Evolutionary conservation across 2,113 vertebrate species (phyloP), one percentile per base, ranked within the genome.

Genomic region (Clupea harengus): DNA sequence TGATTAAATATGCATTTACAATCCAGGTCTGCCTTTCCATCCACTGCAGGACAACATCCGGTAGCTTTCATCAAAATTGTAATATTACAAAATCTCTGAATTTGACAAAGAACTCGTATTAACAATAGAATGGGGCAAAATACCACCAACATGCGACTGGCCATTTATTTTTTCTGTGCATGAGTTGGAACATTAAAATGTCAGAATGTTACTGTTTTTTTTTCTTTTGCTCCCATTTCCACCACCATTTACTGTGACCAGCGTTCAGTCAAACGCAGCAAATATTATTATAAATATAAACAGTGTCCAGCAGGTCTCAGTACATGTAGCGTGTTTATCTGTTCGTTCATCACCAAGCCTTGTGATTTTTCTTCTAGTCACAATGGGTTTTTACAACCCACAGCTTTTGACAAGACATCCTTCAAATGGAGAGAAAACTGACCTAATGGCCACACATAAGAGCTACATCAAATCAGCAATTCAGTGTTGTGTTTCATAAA

Each of bases 401-500:
- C 72, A 18, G 72, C 28, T 78, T 78, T 39, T 78, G 72, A 78
- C 72, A 32, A 78, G 13, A 78, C 28, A 78, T 78, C 72, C 72
- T 78, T 78, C 72, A 78, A 13, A 78, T 32, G 28, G 28, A 39
- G 28, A 15, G 20, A 78, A 78, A 39, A 78, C 1, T 0, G 72
- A 78, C 72, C 67, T 15, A 75, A 2, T 75, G 72, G 32, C 13
- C 72, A 78, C 25, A 78, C 32, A 78, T 39, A 78, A 78, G 72
- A 75, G 50, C 45, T 50, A 85, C 45, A 45, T 88, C 85, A 86
- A 82, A 88, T 92, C 88, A 92, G 91, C 67, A 87, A 91, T 91
- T 92, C 89, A 88, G 89, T 91, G 93, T 91, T 92, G 91, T 89
- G 88, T 91, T 91, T 93, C 91, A 93, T 93, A 89, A 92, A 91